Evolutionary conservation across 2,888 invertebrate genomes (phyloP), one percentile per base, ranked within the genome.

Genomic region (Troides oblongomaculatus): DNA sequence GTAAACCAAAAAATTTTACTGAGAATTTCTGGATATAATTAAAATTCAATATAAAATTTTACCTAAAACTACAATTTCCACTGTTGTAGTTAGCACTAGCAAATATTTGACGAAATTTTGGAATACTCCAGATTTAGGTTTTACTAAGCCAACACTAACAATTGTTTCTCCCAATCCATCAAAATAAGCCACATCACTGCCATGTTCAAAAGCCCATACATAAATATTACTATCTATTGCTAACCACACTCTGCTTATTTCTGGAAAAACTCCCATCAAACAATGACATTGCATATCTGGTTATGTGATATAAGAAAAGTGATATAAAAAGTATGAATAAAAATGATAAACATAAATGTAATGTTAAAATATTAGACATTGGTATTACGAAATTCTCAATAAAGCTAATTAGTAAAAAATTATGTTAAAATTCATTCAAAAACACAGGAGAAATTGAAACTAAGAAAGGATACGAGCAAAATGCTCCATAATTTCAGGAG

Each of bases 151-250:
- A 68, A 99, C 98, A 84, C 97, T 96, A 62, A 99, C 94, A 80
- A 99, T 99, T 1, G 98, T 96, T 86, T 99, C 98, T 76, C 96
- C 97, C 1, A 99, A 93, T 0, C 98, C 98, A 93, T 99, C 99
- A 89, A 97, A 99, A 88, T 98, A 99, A 0, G 99, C 98, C 39
- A 99, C 95, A 93, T 99, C 99, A 72, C 96, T 95, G 64, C 97
- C 97, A 88, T 98, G 96, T 87, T 99, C 98, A 90, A 98, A 99
- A 39, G 98, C 97, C 99, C 99, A 99, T 53, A 99, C 95, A 92
- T 98, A 99, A 77, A 99, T 97, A 90, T 99, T 98, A 79, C 98
- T 98, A 84, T 99, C 99, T 76, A 99, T 97, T 7, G 98, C 97
- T 68, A 99, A 92, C 99, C 99, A 99, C 0, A 99, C 99, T 81